Evolutionary conservation across 2,797 vertebrate species (phyloP).

Genomic region (Danio jaintianensis): DNA sequence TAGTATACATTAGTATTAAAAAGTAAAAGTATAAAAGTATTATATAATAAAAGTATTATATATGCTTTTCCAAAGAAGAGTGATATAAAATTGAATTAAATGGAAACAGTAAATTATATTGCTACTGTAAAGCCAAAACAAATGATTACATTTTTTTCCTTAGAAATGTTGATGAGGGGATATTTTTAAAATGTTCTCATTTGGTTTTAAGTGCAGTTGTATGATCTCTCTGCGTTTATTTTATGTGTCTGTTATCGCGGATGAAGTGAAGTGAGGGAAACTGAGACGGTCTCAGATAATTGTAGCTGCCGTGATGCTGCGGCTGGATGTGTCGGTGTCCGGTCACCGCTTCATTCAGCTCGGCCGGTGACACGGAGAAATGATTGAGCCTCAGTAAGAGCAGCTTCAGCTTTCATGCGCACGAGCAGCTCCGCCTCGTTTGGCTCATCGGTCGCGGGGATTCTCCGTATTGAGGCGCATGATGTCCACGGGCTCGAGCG

Average conservation of each 20-base stretch:
- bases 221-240: neutral
- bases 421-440: neutral
- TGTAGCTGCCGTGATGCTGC: constrained; percentile 9
- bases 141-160: no score
- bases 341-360: constrained; percentile 20
- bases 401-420: constrained; percentile 14
- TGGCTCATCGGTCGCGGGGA: neutral
- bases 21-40: no score
- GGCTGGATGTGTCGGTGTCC: neutral
- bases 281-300: neutral
- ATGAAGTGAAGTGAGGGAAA: constrained; percentile 11
- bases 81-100: no score
- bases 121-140: no score
- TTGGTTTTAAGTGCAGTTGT: neutral
- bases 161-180: no score
- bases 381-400: constrained; percentile 6
- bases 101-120: no score
- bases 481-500: constrained; percentile 15
- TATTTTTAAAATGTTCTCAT: no score
- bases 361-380: constrained; percentile 1
- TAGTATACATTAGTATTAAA: no score
- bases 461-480: neutral
- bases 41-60: no score
- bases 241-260: neutral
- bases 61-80: no score